Conservation (phyloP, 2,888 invertebrate genomes). For the Trachelus troglodyta region DNA sequence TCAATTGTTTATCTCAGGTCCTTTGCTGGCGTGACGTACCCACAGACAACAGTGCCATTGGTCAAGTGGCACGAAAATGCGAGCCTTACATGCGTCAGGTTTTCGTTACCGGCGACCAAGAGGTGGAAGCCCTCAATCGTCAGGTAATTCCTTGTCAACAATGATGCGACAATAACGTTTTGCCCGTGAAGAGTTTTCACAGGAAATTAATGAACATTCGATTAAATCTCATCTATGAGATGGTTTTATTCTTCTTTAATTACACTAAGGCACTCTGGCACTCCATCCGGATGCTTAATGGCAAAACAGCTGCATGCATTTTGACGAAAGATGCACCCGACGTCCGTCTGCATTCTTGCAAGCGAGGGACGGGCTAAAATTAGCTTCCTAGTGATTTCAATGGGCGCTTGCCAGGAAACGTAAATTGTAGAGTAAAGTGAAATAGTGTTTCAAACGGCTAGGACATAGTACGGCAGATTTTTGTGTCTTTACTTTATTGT, state of each 20-base stretch:
- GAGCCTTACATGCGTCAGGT: slow-evolving; percentile 98
- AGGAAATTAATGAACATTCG: not conserved
- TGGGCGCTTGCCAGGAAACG: not conserved
- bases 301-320: not conserved
- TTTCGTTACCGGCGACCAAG: slow-evolving; percentile 78
- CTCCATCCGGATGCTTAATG: not conserved
- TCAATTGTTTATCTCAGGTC: slow-evolving; percentile 68
- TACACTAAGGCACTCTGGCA: not conserved
- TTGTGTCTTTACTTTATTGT: not conserved
- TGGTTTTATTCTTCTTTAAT: not conserved
- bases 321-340: not conserved
- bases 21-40: slow-evolving; percentile 96
- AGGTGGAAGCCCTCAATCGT: slow-evolving; percentile 73
- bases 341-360: not conserved
- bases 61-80: slow-evolving; percentile 90
- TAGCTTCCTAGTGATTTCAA: not conserved
- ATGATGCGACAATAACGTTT: not conserved
- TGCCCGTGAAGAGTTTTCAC: not conserved
- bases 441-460: not conserved
- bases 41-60: slow-evolving; percentile 86
- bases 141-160: slow-evolving; percentile 70
- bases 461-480: not conserved
- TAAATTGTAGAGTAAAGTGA: not conserved
- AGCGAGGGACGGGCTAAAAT: not conserved
- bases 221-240: not conserved